phyloP scores from a whole-genome alignment of 23 tunicate genomes.

The Trididemnum miniatum region DNA sequence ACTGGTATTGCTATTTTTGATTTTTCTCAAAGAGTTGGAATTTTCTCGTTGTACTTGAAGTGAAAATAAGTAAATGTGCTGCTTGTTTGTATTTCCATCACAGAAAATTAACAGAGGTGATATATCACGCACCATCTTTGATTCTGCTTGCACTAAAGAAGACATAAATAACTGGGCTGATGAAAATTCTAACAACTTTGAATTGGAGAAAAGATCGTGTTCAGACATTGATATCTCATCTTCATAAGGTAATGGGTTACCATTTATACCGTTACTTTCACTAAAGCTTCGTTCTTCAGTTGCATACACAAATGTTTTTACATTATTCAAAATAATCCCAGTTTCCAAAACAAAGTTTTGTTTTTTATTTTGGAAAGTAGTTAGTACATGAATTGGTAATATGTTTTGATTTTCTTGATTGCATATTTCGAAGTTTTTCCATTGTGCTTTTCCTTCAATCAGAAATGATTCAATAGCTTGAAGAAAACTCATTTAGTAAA shows the following conservation, averaged over 20 bases:
- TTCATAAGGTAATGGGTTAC: neutral
- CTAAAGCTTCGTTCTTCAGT: neutral
- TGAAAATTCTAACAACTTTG: neutral
- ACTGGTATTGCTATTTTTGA: neutral
- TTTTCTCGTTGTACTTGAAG: neutral
- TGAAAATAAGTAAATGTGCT: neutral
- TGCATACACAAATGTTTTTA: constrained; percentile 7
- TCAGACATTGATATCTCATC: neutral
- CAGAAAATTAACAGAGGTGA: constrained; percentile 10
- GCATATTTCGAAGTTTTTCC: neutral
- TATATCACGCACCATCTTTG: neutral
- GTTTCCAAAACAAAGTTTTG: neutral
- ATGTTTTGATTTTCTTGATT: no score
- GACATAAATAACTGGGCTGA: constrained; percentile 1
- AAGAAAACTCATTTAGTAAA: constrained; percentile 6
- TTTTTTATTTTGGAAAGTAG: neutral
- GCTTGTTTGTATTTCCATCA: neutral
- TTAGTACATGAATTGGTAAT: neutral
- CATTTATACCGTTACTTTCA: neutral
- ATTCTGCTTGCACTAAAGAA: neutral
- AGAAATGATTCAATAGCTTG: neutral
- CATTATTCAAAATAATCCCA: neutral
- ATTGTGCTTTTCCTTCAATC: neutral
- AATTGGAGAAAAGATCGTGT: neutral
- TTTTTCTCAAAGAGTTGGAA: neutral